These are phyloP conservation scores for Habropoda laboriosa DNA, from an alignment of 1,140 invertebrate species.

Conservation along the genomic window DNA sequence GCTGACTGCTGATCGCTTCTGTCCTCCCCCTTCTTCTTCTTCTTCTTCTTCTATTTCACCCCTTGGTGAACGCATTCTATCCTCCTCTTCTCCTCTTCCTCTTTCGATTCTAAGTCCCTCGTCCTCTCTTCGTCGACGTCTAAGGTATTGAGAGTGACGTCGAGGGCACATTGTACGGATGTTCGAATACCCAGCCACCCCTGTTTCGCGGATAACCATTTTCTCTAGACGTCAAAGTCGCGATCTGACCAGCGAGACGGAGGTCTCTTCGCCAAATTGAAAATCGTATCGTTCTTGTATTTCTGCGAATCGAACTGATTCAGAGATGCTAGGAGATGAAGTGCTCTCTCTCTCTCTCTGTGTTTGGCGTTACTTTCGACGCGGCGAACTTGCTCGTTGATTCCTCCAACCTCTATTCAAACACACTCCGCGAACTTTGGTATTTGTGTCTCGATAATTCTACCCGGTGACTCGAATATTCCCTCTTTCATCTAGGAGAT, in stretches of 20 bases:
- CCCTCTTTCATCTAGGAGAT: not conserved
- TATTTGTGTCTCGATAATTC: constrained; percentile 25
- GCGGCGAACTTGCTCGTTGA: not conserved
- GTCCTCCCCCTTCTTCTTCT: no score
- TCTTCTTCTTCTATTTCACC: no score
- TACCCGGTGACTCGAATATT: not conserved
- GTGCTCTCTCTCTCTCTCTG: no score
- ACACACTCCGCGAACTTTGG: constrained; percentile 17
- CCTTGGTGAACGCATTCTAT: constrained; percentile 51
- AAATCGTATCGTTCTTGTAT: not conserved
- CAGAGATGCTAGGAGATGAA: not conserved
- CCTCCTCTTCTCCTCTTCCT: no score
- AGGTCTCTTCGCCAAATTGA: constrained; percentile 59
- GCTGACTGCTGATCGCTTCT: constrained; percentile 72
- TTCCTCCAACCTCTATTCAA: constrained; percentile 6
- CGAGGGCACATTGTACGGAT: constrained; percentile 73
- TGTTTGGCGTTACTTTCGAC: constrained; percentile 26
- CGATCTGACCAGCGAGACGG: constrained; percentile 43
- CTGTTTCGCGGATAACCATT: constrained; percentile 45
- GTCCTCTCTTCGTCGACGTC: constrained; percentile 54
- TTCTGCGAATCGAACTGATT: not conserved
- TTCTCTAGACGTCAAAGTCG: constrained; percentile 45
- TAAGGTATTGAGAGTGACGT: constrained; percentile 75
- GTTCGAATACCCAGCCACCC: constrained; percentile 57
- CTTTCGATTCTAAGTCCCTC: constrained; percentile 69